phyloP scores from a whole-genome alignment of 1,140 invertebrate genomes.

The Meloidogyne floridensis region DNA sequence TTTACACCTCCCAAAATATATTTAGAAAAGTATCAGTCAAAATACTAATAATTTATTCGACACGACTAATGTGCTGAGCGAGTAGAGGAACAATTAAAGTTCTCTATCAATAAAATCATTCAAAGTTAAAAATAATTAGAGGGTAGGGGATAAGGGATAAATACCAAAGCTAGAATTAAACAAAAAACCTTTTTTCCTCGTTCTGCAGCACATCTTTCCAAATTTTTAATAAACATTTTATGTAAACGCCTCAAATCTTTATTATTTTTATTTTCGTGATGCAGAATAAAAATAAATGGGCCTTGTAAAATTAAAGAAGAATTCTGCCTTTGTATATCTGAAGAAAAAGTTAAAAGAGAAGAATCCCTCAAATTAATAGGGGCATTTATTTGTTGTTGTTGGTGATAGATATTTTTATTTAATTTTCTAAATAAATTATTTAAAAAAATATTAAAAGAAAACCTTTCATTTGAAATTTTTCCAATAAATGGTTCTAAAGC shows the following conservation, averaged over 20 bases:
- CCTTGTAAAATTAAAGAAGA: not conserved
- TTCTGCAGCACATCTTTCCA: slow-evolving; percentile 11
- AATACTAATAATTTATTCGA: no score
- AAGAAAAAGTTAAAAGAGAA: not conserved
- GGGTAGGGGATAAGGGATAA: no score
- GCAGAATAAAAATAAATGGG: slow-evolving; percentile 21
- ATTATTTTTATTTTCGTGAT: slow-evolving; percentile 23
- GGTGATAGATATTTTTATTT: not conserved
- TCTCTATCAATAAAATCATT: no score
- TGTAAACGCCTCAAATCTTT: slow-evolving; percentile 12
- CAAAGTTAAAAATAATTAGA: no score
- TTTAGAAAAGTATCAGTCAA: no score
- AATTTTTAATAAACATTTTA: slow-evolving; percentile 25
- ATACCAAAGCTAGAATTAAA: not conserved
- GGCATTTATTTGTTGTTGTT: not conserved
- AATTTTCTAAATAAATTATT: not conserved
- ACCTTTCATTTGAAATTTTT: slow-evolving; percentile 13
- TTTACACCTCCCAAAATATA: no score
- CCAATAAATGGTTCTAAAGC: slow-evolving; percentile 17
- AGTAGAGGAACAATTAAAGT: no score
- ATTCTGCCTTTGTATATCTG: not conserved
- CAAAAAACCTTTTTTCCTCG: slow-evolving; percentile 21
- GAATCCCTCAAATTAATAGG: not conserved
- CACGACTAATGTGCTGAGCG: no score
- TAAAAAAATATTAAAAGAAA: not conserved